A percentile compares a stretch with the other conserved stretches of the same genome.
Evolutionary conservation across 2,113 vertebrate genomes (phyloP).

Genomic region (Ictidomys tridecemlineatus): DNA sequence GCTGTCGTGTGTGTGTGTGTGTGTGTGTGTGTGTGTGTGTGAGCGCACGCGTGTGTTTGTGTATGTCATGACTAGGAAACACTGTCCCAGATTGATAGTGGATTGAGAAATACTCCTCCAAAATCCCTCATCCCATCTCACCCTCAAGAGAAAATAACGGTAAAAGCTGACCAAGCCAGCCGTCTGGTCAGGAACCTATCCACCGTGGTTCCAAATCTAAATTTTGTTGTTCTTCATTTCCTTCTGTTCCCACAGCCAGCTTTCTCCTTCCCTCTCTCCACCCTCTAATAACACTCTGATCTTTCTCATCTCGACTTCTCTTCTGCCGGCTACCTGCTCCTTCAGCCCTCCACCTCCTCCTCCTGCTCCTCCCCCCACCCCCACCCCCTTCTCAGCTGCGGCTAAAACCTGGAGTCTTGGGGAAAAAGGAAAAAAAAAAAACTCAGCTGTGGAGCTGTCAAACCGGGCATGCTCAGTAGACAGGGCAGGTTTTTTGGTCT

Average conservation of each 20-base stretch:
- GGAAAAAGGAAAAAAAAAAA: constrained; percentile 68
- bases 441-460: constrained; percentile 79
- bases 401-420: constrained; percentile 83
- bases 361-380: neutral
- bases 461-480: constrained; percentile 85
- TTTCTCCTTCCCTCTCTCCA: constrained; percentile 35
- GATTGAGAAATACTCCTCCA: constrained; percentile 2
- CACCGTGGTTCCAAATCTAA: constrained; percentile 51
- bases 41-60: neutral
- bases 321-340: constrained; percentile 66
- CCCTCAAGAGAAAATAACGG: neutral
- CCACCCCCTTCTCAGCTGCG: constrained; percentile 69
- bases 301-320: constrained; percentile 53
- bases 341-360: constrained; percentile 3
- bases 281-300: constrained; percentile 27
- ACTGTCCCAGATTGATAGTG: constrained; percentile 60
- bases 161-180: neutral
- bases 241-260: neutral
- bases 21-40: neutral
- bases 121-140: neutral
- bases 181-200: neutral
- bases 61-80: constrained; percentile 54
- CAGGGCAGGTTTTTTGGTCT: constrained; percentile 83
- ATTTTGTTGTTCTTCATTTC: constrained; percentile 52
- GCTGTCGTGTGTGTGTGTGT: neutral